These are phyloP conservation scores for Oconnorella tubifera DNA, from an alignment of 2,888 invertebrate genomes.

Conservation along the genomic window DNA sequence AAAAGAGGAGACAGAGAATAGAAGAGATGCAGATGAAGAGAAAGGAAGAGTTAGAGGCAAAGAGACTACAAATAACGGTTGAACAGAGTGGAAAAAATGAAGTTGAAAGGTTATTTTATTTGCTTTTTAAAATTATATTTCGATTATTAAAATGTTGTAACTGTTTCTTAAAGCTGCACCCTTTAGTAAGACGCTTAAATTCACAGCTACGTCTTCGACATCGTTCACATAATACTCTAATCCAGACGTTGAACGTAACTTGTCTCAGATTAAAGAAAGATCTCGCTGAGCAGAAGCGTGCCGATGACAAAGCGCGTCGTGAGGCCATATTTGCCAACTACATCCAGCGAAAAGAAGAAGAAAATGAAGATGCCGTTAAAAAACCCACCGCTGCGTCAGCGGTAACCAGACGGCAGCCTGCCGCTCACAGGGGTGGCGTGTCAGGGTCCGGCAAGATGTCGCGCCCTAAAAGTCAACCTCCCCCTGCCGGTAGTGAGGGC, in stretches of 20 bases:
- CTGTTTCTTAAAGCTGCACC: too few species aligned
- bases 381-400: not conserved
- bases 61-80: constrained; percentile 76
- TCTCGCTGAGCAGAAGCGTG: constrained; percentile 66
- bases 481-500: constrained; percentile 4
- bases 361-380: constrained; percentile 69
- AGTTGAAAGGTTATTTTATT: constrained; percentile 22
- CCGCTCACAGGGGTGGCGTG: not conserved
- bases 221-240: too few species aligned
- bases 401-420: not conserved
- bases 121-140: too few species aligned
- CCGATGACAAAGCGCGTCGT: constrained; percentile 81
- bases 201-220: too few species aligned
- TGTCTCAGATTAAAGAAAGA: constrained; percentile 65
- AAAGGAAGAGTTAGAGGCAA: constrained; percentile 84
- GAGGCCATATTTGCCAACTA: constrained; percentile 87
- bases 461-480: constrained; percentile 17
- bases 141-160: too few species aligned
- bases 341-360: constrained; percentile 82
- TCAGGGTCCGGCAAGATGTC: not conserved
- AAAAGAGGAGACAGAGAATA: constrained; percentile 53
- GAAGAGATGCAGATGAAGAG: constrained; percentile 83
- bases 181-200: too few species aligned
- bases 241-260: not conserved
- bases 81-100: constrained; percentile 66